These are phyloP conservation scores for Sciurus niger DNA, from an alignment of 2,113 vertebrate genomes.

Conservation along the genomic window DNA sequence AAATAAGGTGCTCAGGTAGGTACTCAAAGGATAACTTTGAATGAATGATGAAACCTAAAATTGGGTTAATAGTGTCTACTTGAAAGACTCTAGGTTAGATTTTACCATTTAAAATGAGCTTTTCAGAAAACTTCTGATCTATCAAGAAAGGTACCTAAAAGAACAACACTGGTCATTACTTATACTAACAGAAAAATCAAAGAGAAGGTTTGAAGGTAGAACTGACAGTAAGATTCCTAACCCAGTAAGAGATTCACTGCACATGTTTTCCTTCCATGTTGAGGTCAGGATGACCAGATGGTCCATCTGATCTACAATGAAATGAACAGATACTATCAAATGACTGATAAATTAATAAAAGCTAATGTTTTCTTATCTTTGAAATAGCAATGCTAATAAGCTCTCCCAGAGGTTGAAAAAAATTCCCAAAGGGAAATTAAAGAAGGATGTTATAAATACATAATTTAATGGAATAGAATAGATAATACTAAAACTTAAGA, in stretches of 20 bases:
- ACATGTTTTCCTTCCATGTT: not conserved
- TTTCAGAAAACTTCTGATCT: slow-evolving; percentile 55
- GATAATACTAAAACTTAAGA: slow-evolving; percentile 60
- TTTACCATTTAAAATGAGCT: not conserved
- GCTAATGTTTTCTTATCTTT: slow-evolving; percentile 50
- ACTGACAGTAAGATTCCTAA: not conserved
- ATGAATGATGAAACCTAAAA: not conserved
- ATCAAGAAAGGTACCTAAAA: not conserved
- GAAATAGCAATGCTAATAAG: slow-evolving; percentile 54
- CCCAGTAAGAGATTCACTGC: slow-evolving; percentile 37
- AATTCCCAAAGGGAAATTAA: slow-evolving; percentile 26
- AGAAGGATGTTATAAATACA: slow-evolving; percentile 38
- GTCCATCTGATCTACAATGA: slow-evolving; percentile 9
- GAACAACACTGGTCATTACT: not conserved
- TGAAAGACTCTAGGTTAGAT: slow-evolving; percentile 11
- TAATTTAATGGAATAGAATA: slow-evolving; percentile 37
- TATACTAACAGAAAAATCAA: slow-evolving; percentile 51
- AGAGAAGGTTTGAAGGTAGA: not conserved
- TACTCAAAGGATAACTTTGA: not conserved
- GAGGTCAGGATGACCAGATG: slow-evolving; percentile 23
- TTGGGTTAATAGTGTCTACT: not conserved
- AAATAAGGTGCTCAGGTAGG: not conserved
- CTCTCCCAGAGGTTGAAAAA: slow-evolving; percentile 46
- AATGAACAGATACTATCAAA: slow-evolving; percentile 58
- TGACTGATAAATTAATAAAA: slow-evolving; percentile 45